Conservation (phyloP, 2,797 vertebrate species). For the Onychomys arenicola region DNA sequence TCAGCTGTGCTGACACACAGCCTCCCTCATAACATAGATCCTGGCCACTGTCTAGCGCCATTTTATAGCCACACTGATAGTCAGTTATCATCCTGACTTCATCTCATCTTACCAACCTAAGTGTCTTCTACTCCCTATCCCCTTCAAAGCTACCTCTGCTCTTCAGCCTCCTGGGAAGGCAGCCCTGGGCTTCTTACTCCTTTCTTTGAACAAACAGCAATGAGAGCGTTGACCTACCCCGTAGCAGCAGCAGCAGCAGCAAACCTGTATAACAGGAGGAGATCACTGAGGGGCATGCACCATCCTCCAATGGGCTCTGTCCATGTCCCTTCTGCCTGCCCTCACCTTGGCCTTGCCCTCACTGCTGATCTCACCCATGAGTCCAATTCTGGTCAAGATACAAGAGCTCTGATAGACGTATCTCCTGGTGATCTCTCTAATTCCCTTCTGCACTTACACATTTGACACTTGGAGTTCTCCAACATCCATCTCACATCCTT, state of each 20-base stretch:
- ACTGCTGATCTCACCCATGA: neutral
- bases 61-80: neutral
- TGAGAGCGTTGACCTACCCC: neutral
- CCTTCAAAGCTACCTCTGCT: neutral
- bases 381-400: neutral
- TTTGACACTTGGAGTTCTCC: neutral
- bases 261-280: neutral
- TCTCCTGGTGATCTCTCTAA: neutral
- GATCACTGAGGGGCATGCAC: neutral
- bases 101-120: conserved; percentile 2
- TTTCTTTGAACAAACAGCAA: neutral
- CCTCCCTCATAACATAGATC: neutral
- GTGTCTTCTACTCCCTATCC: neutral
- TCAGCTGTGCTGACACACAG: neutral
- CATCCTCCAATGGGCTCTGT: neutral
- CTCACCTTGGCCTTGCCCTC: neutral
- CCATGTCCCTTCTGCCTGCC: neutral
- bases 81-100: neutral
- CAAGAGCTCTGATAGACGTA: neutral
- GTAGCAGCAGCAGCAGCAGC: neutral
- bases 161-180: neutral
- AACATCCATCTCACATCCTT: neutral
- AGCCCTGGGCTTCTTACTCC: neutral
- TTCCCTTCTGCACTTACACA: neutral
- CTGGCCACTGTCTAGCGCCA: neutral